A percentile compares a stretch with the other conserved stretches of the same genome.
Evolutionary conservation across 2,113 vertebrate species (phyloP).

Genomic region (Junco hyemalis): DNA sequence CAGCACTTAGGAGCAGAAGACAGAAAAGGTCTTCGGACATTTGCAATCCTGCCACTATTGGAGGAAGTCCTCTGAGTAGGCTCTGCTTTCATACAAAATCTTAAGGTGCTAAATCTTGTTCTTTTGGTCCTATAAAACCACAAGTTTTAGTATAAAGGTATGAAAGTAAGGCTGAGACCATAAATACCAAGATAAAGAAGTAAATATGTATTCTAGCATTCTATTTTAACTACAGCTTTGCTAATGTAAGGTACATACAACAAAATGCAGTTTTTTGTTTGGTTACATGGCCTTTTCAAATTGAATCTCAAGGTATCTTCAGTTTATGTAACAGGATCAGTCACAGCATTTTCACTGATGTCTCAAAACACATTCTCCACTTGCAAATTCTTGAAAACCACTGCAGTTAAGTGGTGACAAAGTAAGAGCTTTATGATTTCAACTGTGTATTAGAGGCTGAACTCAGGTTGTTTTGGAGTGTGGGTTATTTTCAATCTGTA

Average conservation of each 20-base stretch:
- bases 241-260: background rate
- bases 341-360: background rate
- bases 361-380: background rate
- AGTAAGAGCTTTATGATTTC: background rate
- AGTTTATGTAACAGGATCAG: background rate
- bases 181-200: background rate
- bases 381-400: background rate
- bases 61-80: background rate
- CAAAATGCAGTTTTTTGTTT: background rate
- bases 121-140: background rate
- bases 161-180: background rate
- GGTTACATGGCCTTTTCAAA: background rate
- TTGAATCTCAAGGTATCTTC: background rate
- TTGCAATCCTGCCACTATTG: accelerated
- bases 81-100: background rate
- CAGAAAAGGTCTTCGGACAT: background rate
- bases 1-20: background rate
- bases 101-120: background rate
- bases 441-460: background rate
- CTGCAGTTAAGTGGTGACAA: background rate
- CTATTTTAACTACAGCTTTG: background rate
- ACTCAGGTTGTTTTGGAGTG: background rate
- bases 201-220: background rate
- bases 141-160: background rate
- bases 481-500: background rate